A percentile compares a stretch with the other conserved stretches of the same genome.
These are phyloP conservation scores for Seriola quinqueradiata DNA, from an alignment of 2,113 vertebrate genomes.

Conservation along the genomic window DNA sequence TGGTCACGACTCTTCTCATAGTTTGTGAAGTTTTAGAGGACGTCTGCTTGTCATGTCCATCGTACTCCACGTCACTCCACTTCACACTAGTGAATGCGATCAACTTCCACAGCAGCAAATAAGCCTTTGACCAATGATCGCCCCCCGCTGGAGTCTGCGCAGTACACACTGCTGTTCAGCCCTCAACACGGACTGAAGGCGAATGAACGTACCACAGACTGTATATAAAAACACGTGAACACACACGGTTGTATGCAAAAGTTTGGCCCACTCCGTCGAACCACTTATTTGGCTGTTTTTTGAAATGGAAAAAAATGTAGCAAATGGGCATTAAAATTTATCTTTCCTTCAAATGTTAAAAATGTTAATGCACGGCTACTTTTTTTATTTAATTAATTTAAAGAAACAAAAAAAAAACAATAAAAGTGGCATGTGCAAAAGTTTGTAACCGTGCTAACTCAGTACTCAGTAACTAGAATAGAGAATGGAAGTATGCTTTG, in stretches of 20 bases:
- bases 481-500: background rate
- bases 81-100: conserved; percentile 30
- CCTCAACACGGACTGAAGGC: conserved; percentile 38
- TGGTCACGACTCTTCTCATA: conserved; percentile 3
- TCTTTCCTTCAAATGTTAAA: too few species aligned
- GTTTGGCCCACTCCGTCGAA: too few species aligned
- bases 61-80: conserved; percentile 69
- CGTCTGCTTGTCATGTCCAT: background rate
- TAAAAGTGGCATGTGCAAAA: background rate
- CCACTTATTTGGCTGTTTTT: background rate
- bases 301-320: background rate
- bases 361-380: background rate
- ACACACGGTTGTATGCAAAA: background rate
- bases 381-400: background rate
- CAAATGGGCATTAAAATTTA: background rate
- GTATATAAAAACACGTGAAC: too few species aligned
- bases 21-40: conserved; percentile 59
- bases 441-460: background rate
- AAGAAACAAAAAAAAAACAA: too few species aligned
- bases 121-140: conserved; percentile 55
- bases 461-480: background rate
- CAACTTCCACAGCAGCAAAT: conserved; percentile 41
- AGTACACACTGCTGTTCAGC: background rate
- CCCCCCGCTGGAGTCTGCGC: conserved; percentile 66
- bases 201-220: background rate